These are phyloP conservation scores for Perognathus longimembris DNA, from an alignment of 2,113 vertebrate species.

Conservation along the genomic window DNA sequence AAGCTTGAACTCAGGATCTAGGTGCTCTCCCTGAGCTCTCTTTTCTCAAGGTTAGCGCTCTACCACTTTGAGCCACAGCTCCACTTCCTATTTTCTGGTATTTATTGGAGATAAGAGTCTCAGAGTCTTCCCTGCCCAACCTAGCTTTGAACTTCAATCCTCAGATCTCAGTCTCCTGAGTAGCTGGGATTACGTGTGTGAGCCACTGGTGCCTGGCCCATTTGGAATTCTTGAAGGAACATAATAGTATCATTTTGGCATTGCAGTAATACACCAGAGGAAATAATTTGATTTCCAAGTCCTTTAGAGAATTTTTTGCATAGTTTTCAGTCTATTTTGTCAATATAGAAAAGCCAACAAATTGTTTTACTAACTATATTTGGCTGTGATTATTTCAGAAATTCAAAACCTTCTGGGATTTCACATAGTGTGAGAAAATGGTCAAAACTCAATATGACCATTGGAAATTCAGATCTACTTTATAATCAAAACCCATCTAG, in stretches of 20 bases:
- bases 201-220: no score
- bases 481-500: not conserved
- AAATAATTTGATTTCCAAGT: not conserved
- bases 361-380: conserved; percentile 19
- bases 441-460: not conserved
- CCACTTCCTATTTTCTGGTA: no score
- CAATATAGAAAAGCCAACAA: conserved; percentile 37
- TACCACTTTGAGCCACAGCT: no score
- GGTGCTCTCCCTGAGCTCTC: no score
- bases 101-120: no score
- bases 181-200: no score
- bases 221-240: not conserved
- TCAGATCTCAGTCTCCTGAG: no score
- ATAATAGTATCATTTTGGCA: not conserved
- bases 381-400: not conserved
- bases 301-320: conserved; percentile 12
- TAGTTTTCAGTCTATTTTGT: conserved; percentile 39
- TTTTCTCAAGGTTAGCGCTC: no score
- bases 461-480: not conserved
- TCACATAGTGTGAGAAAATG: not conserved
- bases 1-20: no score
- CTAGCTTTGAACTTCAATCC: no score
- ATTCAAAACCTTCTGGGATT: conserved; percentile 33
- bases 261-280: not conserved
- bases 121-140: no score